phyloP scores from a whole-genome alignment of 2,888 invertebrate genomes.

The Apodemia zela region DNA sequence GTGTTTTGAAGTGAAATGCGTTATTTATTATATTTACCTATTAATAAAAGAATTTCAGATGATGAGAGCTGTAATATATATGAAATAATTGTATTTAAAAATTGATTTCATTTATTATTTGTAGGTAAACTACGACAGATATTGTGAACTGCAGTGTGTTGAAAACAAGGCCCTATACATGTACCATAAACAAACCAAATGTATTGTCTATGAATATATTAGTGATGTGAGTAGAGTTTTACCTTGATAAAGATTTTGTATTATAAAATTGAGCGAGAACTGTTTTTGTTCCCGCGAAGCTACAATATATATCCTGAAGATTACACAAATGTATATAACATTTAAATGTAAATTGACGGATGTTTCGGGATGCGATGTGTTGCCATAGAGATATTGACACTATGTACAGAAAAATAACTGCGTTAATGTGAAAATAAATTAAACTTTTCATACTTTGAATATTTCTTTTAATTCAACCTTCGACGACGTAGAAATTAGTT shows the following conservation, averaged over 20 bases:
- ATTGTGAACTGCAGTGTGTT: conserved; percentile 5
- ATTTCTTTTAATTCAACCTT: conserved; percentile 42
- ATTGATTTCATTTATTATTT: conserved; percentile 4
- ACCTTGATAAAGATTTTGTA: conserved; percentile 14
- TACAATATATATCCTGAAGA: conserved; percentile 8
- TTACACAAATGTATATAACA: conserved; percentile 8
- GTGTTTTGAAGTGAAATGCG: no score
- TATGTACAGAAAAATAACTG: conserved; percentile 41
- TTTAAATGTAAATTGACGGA: not conserved
- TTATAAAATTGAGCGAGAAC: conserved; percentile 1
- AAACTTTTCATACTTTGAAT: conserved; percentile 65
- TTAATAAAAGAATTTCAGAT: no score
- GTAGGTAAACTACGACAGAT: conserved; percentile 8
- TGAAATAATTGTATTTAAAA: not conserved
- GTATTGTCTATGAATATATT: conserved; percentile 12
- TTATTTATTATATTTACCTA: no score
- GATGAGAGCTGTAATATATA: no score
- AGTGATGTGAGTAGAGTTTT: conserved; percentile 13
- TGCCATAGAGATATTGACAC: conserved; percentile 18
- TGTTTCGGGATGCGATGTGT: conserved; percentile 20
- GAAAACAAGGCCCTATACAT: conserved; percentile 11
- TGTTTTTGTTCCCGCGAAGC: conserved; percentile 5
- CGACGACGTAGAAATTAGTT: not conserved
- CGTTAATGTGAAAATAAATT: conserved; percentile 63
- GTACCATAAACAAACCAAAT: conserved; percentile 11